Base-by-base conservation (phyloP, 2,113 vertebrate genomes). In the Hyperopisus bebe region DNA sequence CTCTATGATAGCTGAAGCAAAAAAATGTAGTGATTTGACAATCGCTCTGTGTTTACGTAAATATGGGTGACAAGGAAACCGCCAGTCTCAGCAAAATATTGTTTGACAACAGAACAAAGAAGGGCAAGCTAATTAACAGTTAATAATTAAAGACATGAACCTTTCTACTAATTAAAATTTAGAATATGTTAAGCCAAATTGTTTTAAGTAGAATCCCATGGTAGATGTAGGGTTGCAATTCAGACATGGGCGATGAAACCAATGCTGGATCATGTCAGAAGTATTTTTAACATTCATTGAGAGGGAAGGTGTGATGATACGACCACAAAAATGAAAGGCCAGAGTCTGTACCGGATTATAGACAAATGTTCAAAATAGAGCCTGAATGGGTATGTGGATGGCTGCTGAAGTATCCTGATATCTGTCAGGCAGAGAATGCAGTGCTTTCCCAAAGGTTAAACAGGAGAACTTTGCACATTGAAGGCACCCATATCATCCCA, bases 111-210 rank as follows among this genome's bases (percentile, higher is more conserved):
- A 84, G 42, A 44, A 84, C 82, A 84, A 47, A 47, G 11, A 84
- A 46, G 21, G 82, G 82, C 21, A 84, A 47, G 8, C 2, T n/a
- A 84, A 47, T 46, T 84, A 84, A 42, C 17, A 19, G 31, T 84
- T 84, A 84, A 84, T 84, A 39, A 84, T 84, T 84, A 84, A 84
- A 84, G 6, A 46, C 21, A n/a, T 84, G 82, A 7, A 84, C 82
- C 44, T 9, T n/a, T 84, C 44, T 13, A 1, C 47, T 42, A 84
- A 84, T 84, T 84, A 84, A 84, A 80, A 84, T 84, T 24, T 47
- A 84, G 39, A 84, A 84, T 7, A 44, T 46, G 42, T 4, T 84
- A 84, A n/a, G 82, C 17, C 10, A 47, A 42, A 3, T 84, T 80
- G 24, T 84, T 84, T 84, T 84, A 84, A 47, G 31, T 80, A 19